These are phyloP conservation scores for Tokudaia tokunoshimensis DNA, from an alignment of 2,797 vertebrate genomes.

Conservation along the genomic window DNA sequence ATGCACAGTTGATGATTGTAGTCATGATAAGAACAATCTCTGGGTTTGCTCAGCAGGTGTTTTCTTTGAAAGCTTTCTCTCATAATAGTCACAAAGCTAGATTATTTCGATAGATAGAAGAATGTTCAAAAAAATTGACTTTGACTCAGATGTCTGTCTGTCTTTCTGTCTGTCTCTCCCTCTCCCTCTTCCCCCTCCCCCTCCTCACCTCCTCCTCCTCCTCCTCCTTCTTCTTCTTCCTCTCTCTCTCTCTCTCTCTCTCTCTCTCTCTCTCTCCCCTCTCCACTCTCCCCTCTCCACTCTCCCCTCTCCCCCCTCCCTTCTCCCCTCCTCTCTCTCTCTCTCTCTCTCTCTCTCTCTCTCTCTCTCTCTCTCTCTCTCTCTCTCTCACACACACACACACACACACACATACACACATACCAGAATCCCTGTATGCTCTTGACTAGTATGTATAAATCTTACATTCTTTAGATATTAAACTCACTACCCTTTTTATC, in stretches of 20 bases:
- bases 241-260: neutral
- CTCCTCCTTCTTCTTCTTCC: no score
- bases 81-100: neutral
- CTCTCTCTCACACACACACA: neutral
- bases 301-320: rapidly evolving
- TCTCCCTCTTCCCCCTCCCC: no score
- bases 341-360: no score
- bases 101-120: neutral
- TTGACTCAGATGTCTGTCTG: neutral
- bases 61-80: neutral
- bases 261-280: no score
- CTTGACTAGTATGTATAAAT: neutral
- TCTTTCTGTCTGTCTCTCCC: neutral
- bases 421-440: neutral
- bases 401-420: neutral
- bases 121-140: neutral
- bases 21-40: neutral
- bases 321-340: neutral
- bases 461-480: neutral
- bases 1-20: neutral
- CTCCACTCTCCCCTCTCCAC: no score
- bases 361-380: neutral
- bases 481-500: neutral
- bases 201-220: rapidly evolving
- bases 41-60: neutral